Percentiles rank a stretch among this genome's conserved stretches.
phyloP scores from a whole-genome alignment of 2,888 invertebrate species.

The Polymixis flavicincta region DNA sequence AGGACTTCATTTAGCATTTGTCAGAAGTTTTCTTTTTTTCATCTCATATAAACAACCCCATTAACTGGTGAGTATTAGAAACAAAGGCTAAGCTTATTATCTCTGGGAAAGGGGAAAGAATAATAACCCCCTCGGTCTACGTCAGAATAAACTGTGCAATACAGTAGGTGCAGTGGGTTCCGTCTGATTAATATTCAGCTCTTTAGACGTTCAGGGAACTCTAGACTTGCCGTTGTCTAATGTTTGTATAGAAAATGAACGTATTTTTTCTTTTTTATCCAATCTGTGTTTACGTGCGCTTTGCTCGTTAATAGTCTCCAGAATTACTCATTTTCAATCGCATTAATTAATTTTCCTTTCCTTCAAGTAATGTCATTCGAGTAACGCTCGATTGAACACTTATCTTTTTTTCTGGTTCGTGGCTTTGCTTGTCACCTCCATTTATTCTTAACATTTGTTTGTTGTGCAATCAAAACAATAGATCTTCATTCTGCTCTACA shows the following conservation, averaged over 20 bases:
- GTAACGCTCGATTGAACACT: not conserved
- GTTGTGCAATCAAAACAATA: slow-evolving; percentile 1
- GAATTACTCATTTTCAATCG: not conserved
- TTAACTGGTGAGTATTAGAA: slow-evolving; percentile 65
- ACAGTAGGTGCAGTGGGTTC: slow-evolving; percentile 47
- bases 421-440: not conserved
- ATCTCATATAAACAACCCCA: slow-evolving; percentile 58
- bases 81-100: slow-evolving; percentile 70
- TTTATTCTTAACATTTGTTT: slow-evolving; percentile 4
- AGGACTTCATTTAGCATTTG: slow-evolving; percentile 56
- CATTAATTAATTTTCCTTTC: slow-evolving; percentile 3
- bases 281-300: slow-evolving; percentile 31
- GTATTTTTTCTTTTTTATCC: slow-evolving; percentile 7
- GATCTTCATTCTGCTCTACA: not conserved
- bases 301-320: slow-evolving; percentile 1
- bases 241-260: slow-evolving; percentile 41
- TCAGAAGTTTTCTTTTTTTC: slow-evolving; percentile 39
- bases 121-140: slow-evolving; percentile 57
- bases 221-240: slow-evolving; percentile 29
- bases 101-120: slow-evolving; percentile 53
- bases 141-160: slow-evolving; percentile 40
- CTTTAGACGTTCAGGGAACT: slow-evolving; percentile 44
- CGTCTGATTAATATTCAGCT: slow-evolving; percentile 63
- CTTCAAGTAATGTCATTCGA: slow-evolving; percentile 1
- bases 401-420: not conserved